Conservation (phyloP, 23 tunicate species). For the Clavelina lepadiformis region DNA sequence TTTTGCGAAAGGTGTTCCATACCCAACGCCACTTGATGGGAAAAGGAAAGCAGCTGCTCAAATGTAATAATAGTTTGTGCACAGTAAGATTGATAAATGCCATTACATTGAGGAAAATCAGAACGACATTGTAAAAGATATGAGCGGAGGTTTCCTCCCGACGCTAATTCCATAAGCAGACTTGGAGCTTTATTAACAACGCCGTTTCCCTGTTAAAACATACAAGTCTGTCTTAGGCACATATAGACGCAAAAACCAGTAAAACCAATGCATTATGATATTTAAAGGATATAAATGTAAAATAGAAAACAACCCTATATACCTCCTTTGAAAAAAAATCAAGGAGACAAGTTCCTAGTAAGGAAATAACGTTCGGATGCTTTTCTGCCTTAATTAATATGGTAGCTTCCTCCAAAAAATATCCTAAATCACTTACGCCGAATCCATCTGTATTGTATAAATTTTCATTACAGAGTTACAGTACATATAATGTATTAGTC, state of each 20-base stretch:
- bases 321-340: conserved; percentile 1
- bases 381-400: conserved; percentile 30
- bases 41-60: conserved; percentile 7
- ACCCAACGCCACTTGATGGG: conserved; percentile 23
- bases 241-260: too few species aligned
- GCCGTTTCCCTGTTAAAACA: too few species aligned
- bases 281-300: too few species aligned
- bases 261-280: too few species aligned
- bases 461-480: neutral
- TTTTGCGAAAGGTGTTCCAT: conserved; percentile 32
- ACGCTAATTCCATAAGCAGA: conserved; percentile 66
- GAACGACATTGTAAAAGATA: conserved; percentile 10
- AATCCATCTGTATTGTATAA: conserved; percentile 22
- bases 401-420: conserved; percentile 61
- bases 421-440: conserved; percentile 17
- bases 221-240: too few species aligned
- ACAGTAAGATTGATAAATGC: neutral
- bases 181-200: conserved; percentile 18
- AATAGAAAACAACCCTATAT: too few species aligned
- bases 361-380: conserved; percentile 48
- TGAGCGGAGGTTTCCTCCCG: conserved; percentile 53
- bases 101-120: neutral
- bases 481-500: neutral
- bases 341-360: conserved; percentile 50
- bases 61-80: neutral